Evolutionary conservation across 2,888 invertebrate genomes (phyloP), one percentile per base, ranked within the genome.

Genomic region (Falcaria lacertinaria): DNA sequence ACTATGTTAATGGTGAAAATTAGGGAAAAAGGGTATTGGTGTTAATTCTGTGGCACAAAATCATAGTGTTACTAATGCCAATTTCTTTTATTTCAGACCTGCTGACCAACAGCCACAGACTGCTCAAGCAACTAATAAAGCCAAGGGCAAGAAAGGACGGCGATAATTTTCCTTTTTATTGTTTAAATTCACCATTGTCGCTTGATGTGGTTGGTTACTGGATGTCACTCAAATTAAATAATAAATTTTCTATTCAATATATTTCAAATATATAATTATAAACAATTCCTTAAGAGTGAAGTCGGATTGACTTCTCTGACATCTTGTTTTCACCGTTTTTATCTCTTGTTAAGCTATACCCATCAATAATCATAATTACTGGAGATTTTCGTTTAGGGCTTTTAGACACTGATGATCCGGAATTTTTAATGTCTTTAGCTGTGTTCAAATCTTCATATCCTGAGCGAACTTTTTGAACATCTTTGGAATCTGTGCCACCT

Each of bases 141-240:
- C 67, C 49, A 90, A 90, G 64, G 89, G 88, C 36, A 90, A 90
- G 61, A 90, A 90, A 62, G 88, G 88, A 49, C 73, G 89, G 34
- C 76, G 89, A 74, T 90, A 80, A 78, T 45, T 48, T 43, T 50
- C 50, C 44, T 38, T 41, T 50, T 47, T 43, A 50, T 56, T n/a
- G n/a, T n/a, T n/a, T n/a, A n/a, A n/a, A n/a, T n/a, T n/a, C n/a
- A n/a, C n/a, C n/a, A n/a, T n/a, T n/a, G n/a, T n/a, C n/a, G n/a
- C n/a, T n/a, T n/a, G n/a, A n/a, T n/a, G n/a, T n/a, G n/a, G n/a
- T n/a, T n/a, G n/a, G n/a, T n/a, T n/a, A n/a, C n/a, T n/a, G n/a
- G n/a, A n/a, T n/a, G n/a, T n/a, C n/a, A 52, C 47, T 45, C 63
- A 51, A 56, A 58, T 52, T 54, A 57, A 51, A 54, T 47, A 44